Conservation (phyloP, 2,113 vertebrate species). For the Sitta europaea region DNA sequence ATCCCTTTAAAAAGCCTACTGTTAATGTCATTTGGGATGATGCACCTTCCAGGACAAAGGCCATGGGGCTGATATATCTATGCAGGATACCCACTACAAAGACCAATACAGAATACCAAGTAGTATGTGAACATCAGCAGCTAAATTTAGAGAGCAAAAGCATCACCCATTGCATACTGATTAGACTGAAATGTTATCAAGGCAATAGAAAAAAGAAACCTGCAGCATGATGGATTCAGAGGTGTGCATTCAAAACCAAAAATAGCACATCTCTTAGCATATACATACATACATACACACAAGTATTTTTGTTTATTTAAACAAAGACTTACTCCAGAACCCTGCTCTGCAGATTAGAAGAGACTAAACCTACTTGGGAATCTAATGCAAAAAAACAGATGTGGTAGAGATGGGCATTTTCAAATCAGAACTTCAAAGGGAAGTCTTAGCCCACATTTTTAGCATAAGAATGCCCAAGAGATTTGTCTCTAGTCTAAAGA, state of each 20-base stretch:
- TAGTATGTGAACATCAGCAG: background rate
- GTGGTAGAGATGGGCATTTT: background rate
- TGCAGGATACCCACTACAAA: background rate
- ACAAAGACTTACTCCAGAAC: background rate
- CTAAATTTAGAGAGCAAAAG: constrained; percentile 40
- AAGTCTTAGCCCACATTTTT: background rate
- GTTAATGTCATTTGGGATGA: background rate
- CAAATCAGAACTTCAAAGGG: background rate
- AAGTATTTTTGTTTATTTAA: background rate
- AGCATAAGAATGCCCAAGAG: background rate
- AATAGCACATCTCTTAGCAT: background rate
- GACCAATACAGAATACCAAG: background rate
- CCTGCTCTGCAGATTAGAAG: background rate
- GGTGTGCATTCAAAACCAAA: background rate
- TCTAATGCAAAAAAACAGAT: background rate
- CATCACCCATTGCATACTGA: background rate
- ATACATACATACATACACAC: background rate
- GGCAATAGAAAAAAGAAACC: background rate
- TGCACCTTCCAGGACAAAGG: background rate
- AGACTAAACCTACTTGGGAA: background rate
- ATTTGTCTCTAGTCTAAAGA: background rate
- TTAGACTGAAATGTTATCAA: background rate
- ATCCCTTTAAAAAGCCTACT: background rate
- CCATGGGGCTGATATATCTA: background rate
- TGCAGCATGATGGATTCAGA: background rate